Percentiles rank a stretch among this genome's conserved stretches.
Conservation (phyloP, 2,797 vertebrate species). For the Phyllotis vaccarum region DNA sequence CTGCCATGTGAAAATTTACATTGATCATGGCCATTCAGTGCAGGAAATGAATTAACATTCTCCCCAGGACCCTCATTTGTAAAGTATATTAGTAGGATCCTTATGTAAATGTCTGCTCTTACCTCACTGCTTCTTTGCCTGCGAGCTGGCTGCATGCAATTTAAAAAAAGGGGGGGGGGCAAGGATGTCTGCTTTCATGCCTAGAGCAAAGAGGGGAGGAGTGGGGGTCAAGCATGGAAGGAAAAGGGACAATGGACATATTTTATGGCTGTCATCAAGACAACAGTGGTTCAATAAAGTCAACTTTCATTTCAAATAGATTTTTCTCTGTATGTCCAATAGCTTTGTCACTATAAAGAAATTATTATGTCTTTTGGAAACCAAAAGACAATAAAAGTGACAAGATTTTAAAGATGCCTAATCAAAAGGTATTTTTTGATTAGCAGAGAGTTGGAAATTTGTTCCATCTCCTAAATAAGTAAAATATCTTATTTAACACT, state of each 20-base stretch:
- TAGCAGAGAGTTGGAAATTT: background rate
- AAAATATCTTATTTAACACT: background rate
- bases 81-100: conserved; percentile 82
- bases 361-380: background rate
- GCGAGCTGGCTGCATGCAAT: conserved; percentile 74
- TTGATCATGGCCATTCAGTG: conserved; percentile 76
- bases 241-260: conserved; percentile 35
- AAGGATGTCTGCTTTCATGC: conserved; percentile 73
- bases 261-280: conserved; percentile 60
- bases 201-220: conserved; percentile 25
- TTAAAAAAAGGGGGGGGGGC: conserved; percentile 79
- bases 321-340: background rate
- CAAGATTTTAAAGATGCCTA: background rate
- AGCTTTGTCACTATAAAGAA: conserved; percentile 54
- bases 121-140: conserved; percentile 81
- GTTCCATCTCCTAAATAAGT: background rate
- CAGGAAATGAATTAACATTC: conserved; percentile 85
- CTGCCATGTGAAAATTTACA: conserved; percentile 74
- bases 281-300: conserved; percentile 35
- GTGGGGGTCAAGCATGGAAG: background rate
- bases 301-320: conserved; percentile 34
- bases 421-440: background rate
- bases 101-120: conserved; percentile 84
- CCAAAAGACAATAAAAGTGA: background rate
- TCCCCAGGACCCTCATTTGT: conserved; percentile 83